Evolutionary conservation across 2,113 vertebrate genomes (phyloP).

Genomic region (Lynx canadensis): DNA sequence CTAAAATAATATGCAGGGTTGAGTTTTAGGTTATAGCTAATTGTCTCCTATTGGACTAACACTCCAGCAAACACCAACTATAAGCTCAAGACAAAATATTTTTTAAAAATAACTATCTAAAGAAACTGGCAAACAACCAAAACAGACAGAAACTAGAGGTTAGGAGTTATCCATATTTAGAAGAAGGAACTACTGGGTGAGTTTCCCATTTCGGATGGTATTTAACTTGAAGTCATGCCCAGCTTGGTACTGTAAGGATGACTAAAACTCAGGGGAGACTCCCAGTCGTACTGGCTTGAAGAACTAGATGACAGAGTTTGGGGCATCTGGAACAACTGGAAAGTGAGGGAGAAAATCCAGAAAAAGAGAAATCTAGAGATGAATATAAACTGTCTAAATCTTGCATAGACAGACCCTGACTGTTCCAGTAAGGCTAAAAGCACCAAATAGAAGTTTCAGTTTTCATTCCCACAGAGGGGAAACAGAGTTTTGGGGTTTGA

Average conservation of each 20-base stretch:
- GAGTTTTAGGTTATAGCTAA: background rate
- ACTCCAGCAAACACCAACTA: background rate
- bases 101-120: background rate
- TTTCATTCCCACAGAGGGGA: background rate
- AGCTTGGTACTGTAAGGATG: background rate
- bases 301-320: background rate
- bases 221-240: background rate
- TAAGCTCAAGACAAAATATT: background rate
- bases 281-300: background rate
- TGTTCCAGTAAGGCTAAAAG: background rate
- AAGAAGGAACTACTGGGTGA: background rate
- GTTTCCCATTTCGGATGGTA: background rate
- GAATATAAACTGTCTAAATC: background rate
- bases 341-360: background rate
- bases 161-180: background rate
- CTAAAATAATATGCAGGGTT: background rate
- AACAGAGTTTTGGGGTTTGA: background rate
- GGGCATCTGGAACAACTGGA: background rate
- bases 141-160: background rate
- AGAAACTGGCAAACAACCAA: background rate
- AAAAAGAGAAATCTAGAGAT: background rate
- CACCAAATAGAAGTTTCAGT: background rate
- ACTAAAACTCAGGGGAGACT: background rate
- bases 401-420: background rate
- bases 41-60: background rate